Evolutionary conservation across 2,797 vertebrate species (phyloP), one percentile per base, ranked within the genome.

Genomic region (Streptopelia turtur): DNA sequence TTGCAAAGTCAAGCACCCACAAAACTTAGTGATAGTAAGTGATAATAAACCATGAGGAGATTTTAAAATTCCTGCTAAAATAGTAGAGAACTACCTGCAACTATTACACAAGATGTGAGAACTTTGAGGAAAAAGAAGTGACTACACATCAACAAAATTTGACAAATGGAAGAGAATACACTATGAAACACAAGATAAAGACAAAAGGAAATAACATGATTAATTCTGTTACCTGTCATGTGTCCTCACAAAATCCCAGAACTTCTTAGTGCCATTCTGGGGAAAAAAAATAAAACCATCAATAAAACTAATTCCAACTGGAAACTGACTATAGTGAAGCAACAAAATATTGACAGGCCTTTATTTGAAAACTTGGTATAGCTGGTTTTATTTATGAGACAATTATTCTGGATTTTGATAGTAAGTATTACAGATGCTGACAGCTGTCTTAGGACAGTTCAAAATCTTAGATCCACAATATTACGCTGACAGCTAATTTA

Each of bases 201-300:
- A 77, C 17, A 75, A 76, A n/a, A 60, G 31, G n/a, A 92, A 88
- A 60, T 66, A 79, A 74, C 0, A 1, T 22, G 23, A 90, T 61
- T 45, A 47, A 33, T 74, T 74, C 5, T 22, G 3, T 98, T 98
- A 99, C 99, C 99, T 99, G 98, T 99, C 99, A 95, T 99, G 99
- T 35, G 98, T 98, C 97, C 98, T 98, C 99, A 99, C 99, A 97
- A 98, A 99, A 97, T 99, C 99, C 99, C 99, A 99, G 91, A 97
- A 98, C 97, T 99, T 99, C 98, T 98, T 98, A 86, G 98, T 98
- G 92, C 99, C 99, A 94, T 99, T 99, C 99, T 99, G 97, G 45
- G 59, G 24, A 1, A 1, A 11, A 33, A 79, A 57, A 1, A 6
- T 1, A 59, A 69, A 57, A 13, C 16, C 31, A 74, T 93, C 52